Evolutionary conservation across 2,888 invertebrate genomes (phyloP).

Genomic region (Serrognathus titanus): DNA sequence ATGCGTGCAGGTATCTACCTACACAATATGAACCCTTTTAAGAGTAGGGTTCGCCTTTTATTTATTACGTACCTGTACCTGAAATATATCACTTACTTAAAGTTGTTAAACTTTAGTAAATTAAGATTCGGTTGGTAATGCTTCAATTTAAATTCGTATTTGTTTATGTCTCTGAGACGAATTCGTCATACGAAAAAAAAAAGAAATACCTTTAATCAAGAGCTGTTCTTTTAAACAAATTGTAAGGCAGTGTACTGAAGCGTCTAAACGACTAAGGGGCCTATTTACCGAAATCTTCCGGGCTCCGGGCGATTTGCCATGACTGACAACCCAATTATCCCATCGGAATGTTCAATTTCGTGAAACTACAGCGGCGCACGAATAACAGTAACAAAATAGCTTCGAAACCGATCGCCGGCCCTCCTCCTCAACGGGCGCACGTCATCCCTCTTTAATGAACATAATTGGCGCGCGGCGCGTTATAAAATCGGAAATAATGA

Average conservation of each 20-base stretch:
- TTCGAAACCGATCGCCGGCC: conserved; percentile 11
- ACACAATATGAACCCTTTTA: no score
- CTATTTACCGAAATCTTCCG: conserved; percentile 31
- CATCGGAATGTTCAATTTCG: conserved; percentile 32
- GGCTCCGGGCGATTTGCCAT: conserved; percentile 42
- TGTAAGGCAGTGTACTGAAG: conserved; percentile 27
- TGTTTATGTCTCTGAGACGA: no score
- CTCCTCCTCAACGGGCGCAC: conserved; percentile 1
- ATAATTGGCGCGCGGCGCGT: neutral
- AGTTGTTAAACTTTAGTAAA: no score
- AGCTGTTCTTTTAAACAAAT: conserved; percentile 20
- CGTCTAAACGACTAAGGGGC: conserved; percentile 26
- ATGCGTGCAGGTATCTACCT: no score
- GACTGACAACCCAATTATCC: conserved; percentile 46
- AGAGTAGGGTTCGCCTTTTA: no score
- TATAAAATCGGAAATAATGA: neutral
- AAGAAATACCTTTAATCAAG: no score
- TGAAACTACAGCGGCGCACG: conserved; percentile 21
- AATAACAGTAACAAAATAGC: conserved; percentile 13
- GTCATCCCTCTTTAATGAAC: neutral
- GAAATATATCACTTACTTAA: no score
- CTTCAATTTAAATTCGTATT: no score
- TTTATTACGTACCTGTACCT: no score
- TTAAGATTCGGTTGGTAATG: no score
- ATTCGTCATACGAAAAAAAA: no score